Evolutionary conservation across 2,888 invertebrate genomes (phyloP), one percentile per base, ranked within the genome.

Genomic region (Leptopilina drosophilae): DNA sequence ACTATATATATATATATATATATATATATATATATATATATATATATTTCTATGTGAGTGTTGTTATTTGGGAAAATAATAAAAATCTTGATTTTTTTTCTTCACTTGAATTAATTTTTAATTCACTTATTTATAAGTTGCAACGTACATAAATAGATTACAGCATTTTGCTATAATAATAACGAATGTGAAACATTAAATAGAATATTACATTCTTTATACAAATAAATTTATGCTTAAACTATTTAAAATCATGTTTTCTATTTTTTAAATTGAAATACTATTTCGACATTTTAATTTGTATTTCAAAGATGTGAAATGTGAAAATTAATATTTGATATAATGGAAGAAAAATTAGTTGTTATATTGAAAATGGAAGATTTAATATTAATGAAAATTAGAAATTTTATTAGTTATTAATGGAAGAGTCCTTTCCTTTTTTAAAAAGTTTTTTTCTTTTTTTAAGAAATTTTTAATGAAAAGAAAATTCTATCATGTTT

Each of bases 211-310:
- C 9, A n/a, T 53, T 26, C 56, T 40, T 56, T 59, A 11, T 59
- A 73, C 56, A 73, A 73, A 69, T 26, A 53, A 9, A 49, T 15
- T 33, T 56, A 73, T 26, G 4, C 15, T 15, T 78, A 75, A 12
- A 49, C 26, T 40, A 69, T n/a, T 7, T 33, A 4, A 33, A 2
- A 46, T 62, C 67, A 76, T 62, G 33, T 33, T 33, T 33, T 33
- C 33, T 33, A 33, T 33, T 33, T 33, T 33, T 33, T 33, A 33
- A 33, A 5, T 33, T 4, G 33, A 33, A 33, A 33, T 8, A 65
- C 9, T 64, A 78, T 56, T 49, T 42, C 15, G 65, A 65, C 64
- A 62, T 49, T 75, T 76, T 75, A 77, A 64, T 64, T 11, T 49
- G 0, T 33, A 14, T 33, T 12, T 42, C 49, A 20, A 62, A 15